Evolutionary conservation across 2,113 vertebrate species (phyloP).

Genomic region (Columba janthina): DNA sequence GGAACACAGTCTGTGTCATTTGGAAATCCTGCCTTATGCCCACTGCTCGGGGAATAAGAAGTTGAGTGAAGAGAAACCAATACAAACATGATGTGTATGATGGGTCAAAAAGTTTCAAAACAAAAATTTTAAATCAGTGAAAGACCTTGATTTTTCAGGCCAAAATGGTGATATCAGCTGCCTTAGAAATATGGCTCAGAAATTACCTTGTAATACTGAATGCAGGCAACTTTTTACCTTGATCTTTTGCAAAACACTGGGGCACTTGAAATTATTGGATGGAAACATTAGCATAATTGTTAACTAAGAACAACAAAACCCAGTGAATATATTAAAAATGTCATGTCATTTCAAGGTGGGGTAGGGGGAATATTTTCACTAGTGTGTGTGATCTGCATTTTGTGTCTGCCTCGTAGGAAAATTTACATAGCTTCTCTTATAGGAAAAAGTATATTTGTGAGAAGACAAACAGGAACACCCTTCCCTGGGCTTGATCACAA

Average conservation of each 20-base stretch:
- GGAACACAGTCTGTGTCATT: background rate
- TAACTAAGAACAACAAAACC: background rate
- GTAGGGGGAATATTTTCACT: background rate
- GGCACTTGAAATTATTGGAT: background rate
- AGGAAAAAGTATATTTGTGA: background rate
- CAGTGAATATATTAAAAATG: background rate
- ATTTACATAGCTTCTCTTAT: background rate
- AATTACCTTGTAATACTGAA: background rate
- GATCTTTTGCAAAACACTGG: background rate
- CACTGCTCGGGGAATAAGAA: background rate
- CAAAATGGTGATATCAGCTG: background rate
- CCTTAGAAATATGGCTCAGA: background rate
- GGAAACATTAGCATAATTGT: background rate
- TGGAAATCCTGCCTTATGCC: constrained; percentile 2
- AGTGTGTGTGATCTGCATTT: background rate
- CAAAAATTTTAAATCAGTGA: background rate
- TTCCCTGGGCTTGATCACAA: background rate
- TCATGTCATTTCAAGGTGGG: background rate
- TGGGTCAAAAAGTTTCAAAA: background rate
- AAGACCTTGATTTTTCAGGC: background rate
- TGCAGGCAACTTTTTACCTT: background rate
- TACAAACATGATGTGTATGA: background rate
- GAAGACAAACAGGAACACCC: background rate
- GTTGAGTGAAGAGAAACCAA: background rate
- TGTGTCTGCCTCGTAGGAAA: background rate